These are phyloP conservation scores for Calidris pygmaea DNA, from an alignment of 2,113 vertebrate genomes.

Conservation along the genomic window DNA sequence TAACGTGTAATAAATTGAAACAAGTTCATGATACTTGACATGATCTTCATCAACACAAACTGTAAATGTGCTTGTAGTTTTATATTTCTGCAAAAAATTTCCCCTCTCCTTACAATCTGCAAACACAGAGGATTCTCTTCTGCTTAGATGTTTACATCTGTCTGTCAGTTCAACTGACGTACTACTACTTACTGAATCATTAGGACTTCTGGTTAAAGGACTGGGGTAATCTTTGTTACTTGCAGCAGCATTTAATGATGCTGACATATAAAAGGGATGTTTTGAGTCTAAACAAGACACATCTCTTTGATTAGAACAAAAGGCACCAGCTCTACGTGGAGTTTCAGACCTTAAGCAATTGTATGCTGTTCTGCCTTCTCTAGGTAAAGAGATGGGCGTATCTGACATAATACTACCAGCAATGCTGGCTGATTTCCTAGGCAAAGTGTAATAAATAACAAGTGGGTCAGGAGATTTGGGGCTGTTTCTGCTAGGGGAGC, in stretches of 20 bases:
- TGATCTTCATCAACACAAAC: conserved; percentile 77
- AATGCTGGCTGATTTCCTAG: conserved; percentile 68
- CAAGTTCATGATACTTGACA: conserved; percentile 75
- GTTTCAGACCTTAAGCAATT: background rate
- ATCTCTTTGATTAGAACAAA: conserved; percentile 12
- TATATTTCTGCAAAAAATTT: conserved; percentile 71
- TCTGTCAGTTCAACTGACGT: background rate
- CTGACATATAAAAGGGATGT: background rate
- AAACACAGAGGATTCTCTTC: conserved; percentile 36
- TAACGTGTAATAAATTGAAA: conserved; percentile 80
- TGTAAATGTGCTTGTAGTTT: conserved; percentile 76
- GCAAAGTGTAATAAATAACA: conserved; percentile 66
- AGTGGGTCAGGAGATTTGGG: conserved; percentile 5
- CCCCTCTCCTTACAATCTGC: conserved; percentile 24
- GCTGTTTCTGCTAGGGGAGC: background rate
- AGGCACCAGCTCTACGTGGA: background rate
- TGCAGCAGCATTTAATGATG: conserved; percentile 1
- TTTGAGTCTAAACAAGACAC: background rate
- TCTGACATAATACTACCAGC: conserved; percentile 32
- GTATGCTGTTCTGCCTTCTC: background rate
- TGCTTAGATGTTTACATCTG: background rate
- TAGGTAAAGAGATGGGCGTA: conserved; percentile 21
- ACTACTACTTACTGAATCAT: background rate
- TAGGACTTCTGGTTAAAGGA: background rate
- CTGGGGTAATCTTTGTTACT: background rate